phyloP scores from a whole-genome alignment of 2,113 vertebrate genomes.

The Gobiocypris rarus region DNA sequence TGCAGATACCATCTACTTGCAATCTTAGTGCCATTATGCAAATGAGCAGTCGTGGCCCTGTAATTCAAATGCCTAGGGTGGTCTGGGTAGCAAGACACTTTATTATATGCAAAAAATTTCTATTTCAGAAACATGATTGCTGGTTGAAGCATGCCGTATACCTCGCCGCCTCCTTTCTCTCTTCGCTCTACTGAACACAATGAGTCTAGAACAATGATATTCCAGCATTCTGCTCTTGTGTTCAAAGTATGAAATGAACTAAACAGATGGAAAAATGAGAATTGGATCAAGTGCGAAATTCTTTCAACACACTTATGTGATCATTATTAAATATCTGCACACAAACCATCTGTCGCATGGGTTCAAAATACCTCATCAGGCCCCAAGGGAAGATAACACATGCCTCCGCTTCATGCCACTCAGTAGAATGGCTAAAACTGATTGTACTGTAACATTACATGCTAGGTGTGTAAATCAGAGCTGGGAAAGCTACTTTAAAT shows the following conservation, averaged over 20 bases:
- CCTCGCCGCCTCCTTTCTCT: not conserved
- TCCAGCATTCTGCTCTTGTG: constrained; percentile 12
- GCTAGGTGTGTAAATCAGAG: no score
- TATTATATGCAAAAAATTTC: not conserved
- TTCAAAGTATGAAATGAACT: constrained; percentile 15
- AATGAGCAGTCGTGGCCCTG: not conserved
- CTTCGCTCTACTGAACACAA: not conserved
- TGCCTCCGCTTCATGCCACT: not conserved
- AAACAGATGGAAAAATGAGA: constrained; percentile 33
- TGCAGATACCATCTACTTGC: not conserved
- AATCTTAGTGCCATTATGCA: constrained; percentile 12
- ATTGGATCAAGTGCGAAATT: not conserved
- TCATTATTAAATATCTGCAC: constrained; percentile 23
- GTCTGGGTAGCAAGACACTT: not conserved
- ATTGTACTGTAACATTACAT: not conserved
- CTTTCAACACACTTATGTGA: not conserved
- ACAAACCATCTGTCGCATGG: constrained; percentile 27
- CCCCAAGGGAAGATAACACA: constrained; percentile 14
- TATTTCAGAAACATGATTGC: constrained; percentile 2
- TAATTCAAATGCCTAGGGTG: constrained; percentile 23
- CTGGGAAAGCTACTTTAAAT: no score
- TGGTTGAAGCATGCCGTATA: not conserved
- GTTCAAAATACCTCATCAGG: constrained; percentile 23
- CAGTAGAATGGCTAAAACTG: not conserved
- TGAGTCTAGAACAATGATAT: not conserved